These are phyloP conservation scores for Drosophila macrospina DNA, from an alignment of 2,888 invertebrate species.

Conservation along the genomic window DNA sequence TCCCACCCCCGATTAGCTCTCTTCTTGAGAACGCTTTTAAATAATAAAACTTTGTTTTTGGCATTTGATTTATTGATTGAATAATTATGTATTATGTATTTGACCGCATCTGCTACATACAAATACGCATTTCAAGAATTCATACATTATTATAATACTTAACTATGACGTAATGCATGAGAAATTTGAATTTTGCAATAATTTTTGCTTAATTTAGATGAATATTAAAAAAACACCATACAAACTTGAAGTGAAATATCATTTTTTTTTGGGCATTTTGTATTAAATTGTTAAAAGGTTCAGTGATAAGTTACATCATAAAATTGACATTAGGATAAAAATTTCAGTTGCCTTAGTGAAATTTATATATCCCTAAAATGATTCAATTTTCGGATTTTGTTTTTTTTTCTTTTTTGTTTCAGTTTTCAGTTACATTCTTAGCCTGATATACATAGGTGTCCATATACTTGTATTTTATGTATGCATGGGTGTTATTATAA, in stretches of 20 bases:
- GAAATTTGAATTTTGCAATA: conserved; percentile 67
- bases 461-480: conserved; percentile 19
- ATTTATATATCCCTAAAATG: conserved; percentile 37
- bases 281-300: conserved; percentile 47
- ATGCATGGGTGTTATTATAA: conserved; percentile 13
- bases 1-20: neutral
- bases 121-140: conserved; percentile 72
- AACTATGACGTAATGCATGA: conserved; percentile 78
- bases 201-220: conserved; percentile 65
- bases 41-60: conserved; percentile 54
- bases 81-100: conserved; percentile 76
- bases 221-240: conserved; percentile 70
- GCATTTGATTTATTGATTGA: conserved; percentile 80
- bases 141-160: conserved; percentile 76
- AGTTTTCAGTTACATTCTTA: conserved; percentile 51
- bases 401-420: conserved; percentile 14
- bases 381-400: conserved; percentile 39
- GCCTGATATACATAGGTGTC: conserved; percentile 55
- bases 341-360: conserved; percentile 43
- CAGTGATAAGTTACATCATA: conserved; percentile 50
- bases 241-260: conserved; percentile 67
- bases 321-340: conserved; percentile 60
- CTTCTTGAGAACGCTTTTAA: neutral
- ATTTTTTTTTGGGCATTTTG: conserved; percentile 51
- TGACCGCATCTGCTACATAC: conserved; percentile 66